Evolutionary conservation across 2,888 invertebrate species (phyloP), one percentile per base, ranked within the genome.

Genomic region (Busseola fusca): DNA sequence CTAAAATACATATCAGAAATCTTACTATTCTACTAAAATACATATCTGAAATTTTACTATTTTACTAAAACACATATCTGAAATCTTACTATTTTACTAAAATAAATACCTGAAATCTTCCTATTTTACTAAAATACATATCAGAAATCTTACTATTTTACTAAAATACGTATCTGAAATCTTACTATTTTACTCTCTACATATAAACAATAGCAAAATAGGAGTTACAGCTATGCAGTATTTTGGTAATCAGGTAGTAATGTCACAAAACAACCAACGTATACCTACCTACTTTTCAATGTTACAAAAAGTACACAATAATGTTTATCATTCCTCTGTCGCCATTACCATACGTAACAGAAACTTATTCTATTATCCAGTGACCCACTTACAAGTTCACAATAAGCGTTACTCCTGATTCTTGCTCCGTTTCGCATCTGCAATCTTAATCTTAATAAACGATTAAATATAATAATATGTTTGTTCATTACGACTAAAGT

Each of bases 361-460:
- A 72, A 78, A 80, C 72, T 81, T 64, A 67, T 77, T 77, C 60
- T 70, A 65, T 72, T 57, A 70, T 34, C 27, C 64, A 63, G 59
- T 42, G 81, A 72, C 79, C 81, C 52, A 81, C 50, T 82, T 82
- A 73, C 69, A 68, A 73, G 75, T 82, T 58, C 68, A 79, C 69
- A 73, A 82, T 80, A 79, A 72, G 58, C 70, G 59, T 80, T 74
- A 76, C 52, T 74, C 63, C 54, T 69, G 54, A 73, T 71, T 76
- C 80, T 76, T 63, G 69, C 80, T 42, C 62, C 74, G 56, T 52
- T 62, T 56, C 56, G 48, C 72, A 48, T 78, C 67, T 71, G 69
- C 54, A 74, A 81, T 74, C 78, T 73, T 68, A 74, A 80, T 80
- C 70, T 81, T 63, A 81, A 81, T 81, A 81, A 81, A 69, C 78